These are phyloP conservation scores for Gallinago undulata DNA, from an alignment of 2,113 vertebrate genomes.

Conservation along the genomic window DNA sequence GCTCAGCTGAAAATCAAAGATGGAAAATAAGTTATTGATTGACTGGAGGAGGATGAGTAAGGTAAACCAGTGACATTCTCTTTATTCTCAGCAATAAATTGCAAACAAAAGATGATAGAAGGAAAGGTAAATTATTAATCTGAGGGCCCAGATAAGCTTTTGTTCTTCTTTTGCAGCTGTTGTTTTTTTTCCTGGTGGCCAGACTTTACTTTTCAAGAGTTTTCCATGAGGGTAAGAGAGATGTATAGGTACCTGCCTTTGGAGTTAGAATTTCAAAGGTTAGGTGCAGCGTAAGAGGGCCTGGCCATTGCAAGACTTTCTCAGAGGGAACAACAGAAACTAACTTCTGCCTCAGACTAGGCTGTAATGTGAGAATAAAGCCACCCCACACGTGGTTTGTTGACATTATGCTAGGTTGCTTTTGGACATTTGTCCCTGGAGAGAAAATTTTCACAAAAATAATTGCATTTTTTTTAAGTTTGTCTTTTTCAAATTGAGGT, in stretches of 20 bases:
- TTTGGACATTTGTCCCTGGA: neutral
- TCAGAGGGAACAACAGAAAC: neutral
- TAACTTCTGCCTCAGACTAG: neutral
- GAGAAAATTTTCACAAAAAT: neutral
- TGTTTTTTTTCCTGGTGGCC: neutral
- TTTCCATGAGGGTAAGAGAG: neutral
- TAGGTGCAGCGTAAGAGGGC: neutral
- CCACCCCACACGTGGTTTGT: fast-evolving
- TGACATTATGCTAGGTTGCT: neutral
- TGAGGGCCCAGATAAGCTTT: neutral
- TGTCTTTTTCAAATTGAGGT: neutral
- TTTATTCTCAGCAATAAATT: neutral
- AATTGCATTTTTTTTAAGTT: neutral
- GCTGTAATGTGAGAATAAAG: neutral
- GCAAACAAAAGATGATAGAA: neutral
- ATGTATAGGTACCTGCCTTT: neutral
- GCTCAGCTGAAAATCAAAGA: neutral
- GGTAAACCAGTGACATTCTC: neutral
- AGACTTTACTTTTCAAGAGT: neutral
- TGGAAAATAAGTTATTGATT: neutral
- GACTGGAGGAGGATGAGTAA: neutral
- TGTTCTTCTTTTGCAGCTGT: neutral
- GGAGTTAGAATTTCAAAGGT: neutral
- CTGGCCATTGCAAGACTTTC: neutral
- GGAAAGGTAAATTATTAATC: neutral